Evolutionary conservation across 2,113 vertebrate species (phyloP), one percentile per base, ranked within the genome.

Genomic region (Hippolais icterina): DNA sequence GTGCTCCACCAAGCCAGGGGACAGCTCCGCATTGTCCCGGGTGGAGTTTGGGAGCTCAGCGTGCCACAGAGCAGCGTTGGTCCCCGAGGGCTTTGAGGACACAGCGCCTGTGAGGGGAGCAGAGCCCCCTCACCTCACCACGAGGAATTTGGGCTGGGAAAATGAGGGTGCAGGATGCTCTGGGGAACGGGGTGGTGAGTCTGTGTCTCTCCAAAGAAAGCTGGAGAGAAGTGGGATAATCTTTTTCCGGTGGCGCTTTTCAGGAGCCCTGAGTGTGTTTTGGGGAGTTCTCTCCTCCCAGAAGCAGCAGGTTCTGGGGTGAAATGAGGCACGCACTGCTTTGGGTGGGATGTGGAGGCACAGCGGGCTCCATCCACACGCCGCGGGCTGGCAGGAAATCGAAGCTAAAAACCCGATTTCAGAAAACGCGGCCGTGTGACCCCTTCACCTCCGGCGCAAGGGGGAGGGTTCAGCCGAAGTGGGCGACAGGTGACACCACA

Each of bases 401-500:
- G 2, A 27, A 49, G 33, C 47, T 71, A 39, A 33, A 92, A 83
- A 25, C 6, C 33, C 8, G 2, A 1, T 31, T 70, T 68, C 1
- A 7, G 46, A 33, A 82, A 59, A 31, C 31, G 10, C 0, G 14
- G 24, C 35, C 15, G 0, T 12, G 22, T 33, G 50, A 90, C 11
- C 78, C 68, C 10, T 54, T 21, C 52, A 49, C 33, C 44, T 28
- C 33, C 7, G 44, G 78, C 42, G 7, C 25, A 4, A 12, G 15
- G 10, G 65, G 52, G 29, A 78, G 19, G 42, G 24, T 19, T 60
- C 69, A 37, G 33, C 15, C 27, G 5, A 54, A 82, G 7, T 1
- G 16, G 82, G 18, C 50, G 25, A 16, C 11, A 28, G 29, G 23
- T 37, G 37, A 9, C 11, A 17, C 0, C 1, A 7, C 0, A 9